Evolutionary conservation across 1,140 invertebrate species (phyloP), one percentile per base, ranked within the genome.

Genomic region (Rhynchophorus ferrugineus): DNA sequence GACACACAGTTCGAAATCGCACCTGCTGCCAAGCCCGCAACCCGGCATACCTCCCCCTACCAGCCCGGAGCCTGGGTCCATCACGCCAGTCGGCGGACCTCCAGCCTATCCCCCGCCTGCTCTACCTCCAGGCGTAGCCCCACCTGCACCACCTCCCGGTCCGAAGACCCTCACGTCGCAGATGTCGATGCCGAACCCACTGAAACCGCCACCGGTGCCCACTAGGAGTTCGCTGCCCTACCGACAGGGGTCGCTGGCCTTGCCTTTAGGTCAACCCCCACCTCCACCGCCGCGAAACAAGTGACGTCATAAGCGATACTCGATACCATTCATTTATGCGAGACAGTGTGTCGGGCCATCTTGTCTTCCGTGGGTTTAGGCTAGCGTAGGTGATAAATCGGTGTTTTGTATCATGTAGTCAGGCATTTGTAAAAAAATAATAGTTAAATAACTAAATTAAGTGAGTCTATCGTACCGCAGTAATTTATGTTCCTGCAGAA

Each of bases 71-170:
- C 53, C 65, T 11, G 62, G 64, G 5, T 55, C 63, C 1, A 56
- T 68, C 1, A 68, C 67, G 19, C 67, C 67, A 1, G 41, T 61
- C 1, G 62, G 62, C 13, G 67, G 67, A 17, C 67, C 67, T 3
- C 67, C 67, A 1, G 48, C 62, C 8, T 69, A 69, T 52, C 67
- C 66, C 1, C 69, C 66, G 13, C 68, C 68, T 0, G 67, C 62
- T 2, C 49, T 68, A 50, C 66, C 68, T 3, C 61, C 66, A 6
- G 64, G 62, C 5, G 66, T 66, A 3, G 61, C 61, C 24, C 66
- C 65, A 2, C 64, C 67, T 2, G 66, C 65, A 14, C 61, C 58
- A 20, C 67, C 67, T 1, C 64, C 66, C n/a, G 60, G 58, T 14
- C 8, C 45, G 13, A 55, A 52, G 17, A 48, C 56, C n/a, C 37